Evolutionary conservation across 1,140 invertebrate genomes (phyloP), one percentile per base, ranked within the genome.

Genomic region (Mesaphorura yosii): DNA sequence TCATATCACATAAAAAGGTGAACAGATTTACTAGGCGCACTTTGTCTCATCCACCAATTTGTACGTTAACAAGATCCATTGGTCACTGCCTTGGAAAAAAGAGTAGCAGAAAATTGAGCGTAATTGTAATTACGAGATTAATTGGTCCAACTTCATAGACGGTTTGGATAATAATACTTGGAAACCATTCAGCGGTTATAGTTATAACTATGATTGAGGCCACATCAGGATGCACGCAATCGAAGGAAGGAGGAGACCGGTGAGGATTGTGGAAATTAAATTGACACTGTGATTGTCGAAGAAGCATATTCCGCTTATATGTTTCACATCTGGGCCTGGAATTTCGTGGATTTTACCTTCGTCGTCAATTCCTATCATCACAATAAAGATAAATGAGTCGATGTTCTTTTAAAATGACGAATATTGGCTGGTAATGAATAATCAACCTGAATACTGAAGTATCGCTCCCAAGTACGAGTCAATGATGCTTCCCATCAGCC

Each of bases 271-370:
- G 0, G 86, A 83, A 45, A 92, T 70, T 17, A 94, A 73, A 70
- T 93, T 94, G 0, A 94, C 86, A 69, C 84, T 83, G 64, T 92
- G 86, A 68, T 93, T 93, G 67, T 92, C 87, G n/a, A 94, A 68
- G 40, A 91, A 69, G 59, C 78, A 75, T 52, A 73, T 68, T 22
- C 89, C 89, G 66, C 79, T 78, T 46, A 93, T 86, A 65, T 87
- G 78, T 52, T 77, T 78, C 0, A 91, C 76, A 25, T 77, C 74
- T 59, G 76, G 72, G 20, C 81, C 83, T 20, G 84, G 81, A 29
- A 75, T 72, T 52, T 87, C 81, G 0, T 88, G 85, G 56, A 92
- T 77, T 60, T 74, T 73, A 26, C 82, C 80, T 42, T 66, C 64
- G 60, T 76, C 75, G 66, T 86, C 75, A 6, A 83, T 67, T 51